Evolutionary conservation across 2,113 vertebrate genomes (phyloP), one percentile per base, ranked within the genome.

Genomic region (Anolis sagrei): DNA sequence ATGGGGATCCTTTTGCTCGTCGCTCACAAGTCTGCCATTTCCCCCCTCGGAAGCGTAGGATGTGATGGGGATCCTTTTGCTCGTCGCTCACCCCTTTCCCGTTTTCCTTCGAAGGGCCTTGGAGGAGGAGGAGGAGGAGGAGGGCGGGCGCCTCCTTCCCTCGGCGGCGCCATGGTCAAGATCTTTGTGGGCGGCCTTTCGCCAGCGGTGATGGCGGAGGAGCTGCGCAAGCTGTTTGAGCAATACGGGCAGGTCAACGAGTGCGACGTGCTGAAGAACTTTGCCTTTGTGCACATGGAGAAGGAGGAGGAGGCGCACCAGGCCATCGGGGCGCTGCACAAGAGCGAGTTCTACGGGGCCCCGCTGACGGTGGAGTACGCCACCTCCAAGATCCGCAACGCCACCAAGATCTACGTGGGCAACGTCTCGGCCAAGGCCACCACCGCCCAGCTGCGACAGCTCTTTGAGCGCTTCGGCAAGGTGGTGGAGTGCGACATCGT

Each of bases 361-460:
- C 92, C 91, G 87, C 92, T 96, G 84, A 96, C 95, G 1, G 95
- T 96, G 62, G 94, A 95, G 68, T 96, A 94, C 11, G 95, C 95
- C 83, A 96, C 95, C 78, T 95, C 95, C 29, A 96, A 95, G 89
- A 95, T 95, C 89, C 95, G 95, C 86, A 96, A 95, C 25, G 95
- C 95, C 89, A 95, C 95, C 89, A 96, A 96, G 90, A 95, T 96
- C 90, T 95, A 95, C 36, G 95, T 96, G 85, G 95, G 95, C 83
- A 96, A 96, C n/a, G 93, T 96, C 21, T 93, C 95, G 0, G 93
- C 93, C 81, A 91, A 93, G n/a, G 95, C 93, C n/a, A 93, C 95
- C 6, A 95, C 94, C 0, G 81, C 90, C 75, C 93, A 95, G 89
- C 92, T 96, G 48, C 94, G 94, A 85, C 94, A 96, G 91, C 92